Conservation (phyloP, 2,113 vertebrate genomes). For the Phocoena sinus region DNA sequence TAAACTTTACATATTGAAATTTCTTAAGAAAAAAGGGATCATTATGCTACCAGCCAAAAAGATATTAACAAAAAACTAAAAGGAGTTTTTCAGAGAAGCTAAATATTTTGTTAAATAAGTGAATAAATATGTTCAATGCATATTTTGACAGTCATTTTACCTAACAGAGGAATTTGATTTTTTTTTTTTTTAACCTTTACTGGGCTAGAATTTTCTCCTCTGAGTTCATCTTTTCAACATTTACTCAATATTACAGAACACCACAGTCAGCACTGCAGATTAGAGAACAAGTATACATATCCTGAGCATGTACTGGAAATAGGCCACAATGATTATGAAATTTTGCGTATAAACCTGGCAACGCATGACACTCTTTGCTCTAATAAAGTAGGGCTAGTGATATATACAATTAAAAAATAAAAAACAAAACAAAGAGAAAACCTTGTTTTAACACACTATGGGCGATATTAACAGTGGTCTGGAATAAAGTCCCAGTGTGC, state of each 20-base stretch:
- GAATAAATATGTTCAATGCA: background rate
- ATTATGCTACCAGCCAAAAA: conserved; percentile 1
- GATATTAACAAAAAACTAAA: background rate
- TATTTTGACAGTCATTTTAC: conserved; percentile 39
- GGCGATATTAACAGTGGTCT: background rate
- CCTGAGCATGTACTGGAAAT: background rate
- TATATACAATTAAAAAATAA: background rate
- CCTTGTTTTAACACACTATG: background rate
- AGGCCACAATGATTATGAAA: background rate
- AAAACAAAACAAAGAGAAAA: background rate
- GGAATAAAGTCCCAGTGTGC: background rate
- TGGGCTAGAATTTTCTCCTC: conserved; percentile 7
- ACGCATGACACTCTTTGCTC: background rate
- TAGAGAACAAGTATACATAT: background rate
- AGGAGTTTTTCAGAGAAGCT: background rate
- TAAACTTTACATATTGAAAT: background rate
- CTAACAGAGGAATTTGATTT: background rate
- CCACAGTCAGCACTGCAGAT: background rate
- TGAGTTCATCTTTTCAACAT: conserved; percentile 20
- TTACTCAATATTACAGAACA: background rate
- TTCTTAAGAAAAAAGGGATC: background rate
- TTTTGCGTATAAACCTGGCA: background rate
- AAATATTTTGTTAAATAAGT: conserved; percentile 7
- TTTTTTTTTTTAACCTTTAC: background rate
- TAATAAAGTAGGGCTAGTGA: background rate